Evolutionary conservation across 23 tunicate species (phyloP).

Genomic region (Pegea sp.): DNA sequence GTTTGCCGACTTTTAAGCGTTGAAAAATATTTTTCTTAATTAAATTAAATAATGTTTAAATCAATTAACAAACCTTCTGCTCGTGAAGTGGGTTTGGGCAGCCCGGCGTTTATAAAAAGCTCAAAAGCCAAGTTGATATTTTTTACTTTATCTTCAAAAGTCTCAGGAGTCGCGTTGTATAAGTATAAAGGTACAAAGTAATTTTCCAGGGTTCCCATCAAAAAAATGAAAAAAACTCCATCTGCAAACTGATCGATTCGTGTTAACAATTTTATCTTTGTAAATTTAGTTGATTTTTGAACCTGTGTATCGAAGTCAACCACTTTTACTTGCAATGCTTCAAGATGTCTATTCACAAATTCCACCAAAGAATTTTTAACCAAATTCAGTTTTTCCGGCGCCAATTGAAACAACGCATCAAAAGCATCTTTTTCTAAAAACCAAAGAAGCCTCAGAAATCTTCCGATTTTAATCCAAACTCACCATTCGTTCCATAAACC

Average conservation of each 20-base stretch:
- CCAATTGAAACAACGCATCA: slow-evolving; percentile 69
- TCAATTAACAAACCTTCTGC: no score
- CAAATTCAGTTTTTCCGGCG: slow-evolving; percentile 75
- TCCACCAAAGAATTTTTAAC: slow-evolving; percentile 71
- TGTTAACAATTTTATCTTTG: no score
- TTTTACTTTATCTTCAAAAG: slow-evolving; percentile 76
- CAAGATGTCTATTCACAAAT: slow-evolving; percentile 76
- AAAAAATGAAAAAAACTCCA: slow-evolving; percentile 59
- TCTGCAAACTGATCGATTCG: slow-evolving; percentile 95
- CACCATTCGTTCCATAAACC: background rate
- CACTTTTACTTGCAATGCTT: slow-evolving; percentile 50
- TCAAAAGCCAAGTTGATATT: slow-evolving; percentile 86
- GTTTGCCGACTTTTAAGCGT: no score
- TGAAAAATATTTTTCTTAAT: no score
- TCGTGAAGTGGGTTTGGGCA: slow-evolving; percentile 78
- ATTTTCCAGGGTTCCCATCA: slow-evolving; percentile 84
- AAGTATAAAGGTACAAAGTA: slow-evolving; percentile 79
- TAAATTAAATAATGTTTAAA: no score
- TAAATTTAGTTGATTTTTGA: no score
- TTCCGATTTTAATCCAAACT: background rate
- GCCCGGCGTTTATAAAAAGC: slow-evolving; percentile 85
- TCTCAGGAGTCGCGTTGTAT: slow-evolving; percentile 75
- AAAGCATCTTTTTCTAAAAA: slow-evolving; percentile 73
- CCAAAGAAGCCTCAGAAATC: background rate
- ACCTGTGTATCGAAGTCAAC: slow-evolving; percentile 85